phyloP scores from a whole-genome alignment of 2,888 invertebrate genomes.

The Agrotis ipsilon region DNA sequence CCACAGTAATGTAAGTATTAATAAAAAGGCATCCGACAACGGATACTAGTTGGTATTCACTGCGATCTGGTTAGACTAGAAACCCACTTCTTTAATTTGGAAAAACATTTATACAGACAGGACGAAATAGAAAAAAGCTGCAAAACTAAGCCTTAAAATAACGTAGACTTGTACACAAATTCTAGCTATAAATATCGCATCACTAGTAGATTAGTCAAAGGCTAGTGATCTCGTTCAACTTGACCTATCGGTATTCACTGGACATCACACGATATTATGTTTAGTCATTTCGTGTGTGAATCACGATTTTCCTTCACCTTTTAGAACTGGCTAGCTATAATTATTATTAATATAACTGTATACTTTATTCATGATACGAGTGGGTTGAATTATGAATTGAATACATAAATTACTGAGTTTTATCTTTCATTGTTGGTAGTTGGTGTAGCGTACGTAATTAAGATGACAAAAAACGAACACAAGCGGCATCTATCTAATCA shows the following conservation, averaged over 20 bases:
- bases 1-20: neutral
- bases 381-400: slow-evolving; percentile 11
- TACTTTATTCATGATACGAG: slow-evolving; percentile 1
- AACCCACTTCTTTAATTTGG: neutral
- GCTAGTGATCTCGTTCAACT: slow-evolving; percentile 38
- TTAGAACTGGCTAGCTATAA: slow-evolving; percentile 15
- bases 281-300: slow-evolving; percentile 12
- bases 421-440: too few species aligned
- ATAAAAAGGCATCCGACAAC: neutral
- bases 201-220: slow-evolving; percentile 9
- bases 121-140: neutral
- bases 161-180: neutral
- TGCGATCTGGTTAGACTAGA: neutral
- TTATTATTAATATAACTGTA: slow-evolving; percentile 15
- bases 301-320: slow-evolving; percentile 56
- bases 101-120: too few species aligned
- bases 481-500: too few species aligned
- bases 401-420: neutral
- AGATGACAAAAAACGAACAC: too few species aligned
- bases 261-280: slow-evolving; percentile 12
- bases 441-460: too few species aligned
- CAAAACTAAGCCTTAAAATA: neutral
- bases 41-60: neutral
- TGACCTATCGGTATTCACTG: slow-evolving; percentile 40
- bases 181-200: neutral